Conservation (phyloP, 2,888 invertebrate genomes). For the Diogma glabrata region DNA sequence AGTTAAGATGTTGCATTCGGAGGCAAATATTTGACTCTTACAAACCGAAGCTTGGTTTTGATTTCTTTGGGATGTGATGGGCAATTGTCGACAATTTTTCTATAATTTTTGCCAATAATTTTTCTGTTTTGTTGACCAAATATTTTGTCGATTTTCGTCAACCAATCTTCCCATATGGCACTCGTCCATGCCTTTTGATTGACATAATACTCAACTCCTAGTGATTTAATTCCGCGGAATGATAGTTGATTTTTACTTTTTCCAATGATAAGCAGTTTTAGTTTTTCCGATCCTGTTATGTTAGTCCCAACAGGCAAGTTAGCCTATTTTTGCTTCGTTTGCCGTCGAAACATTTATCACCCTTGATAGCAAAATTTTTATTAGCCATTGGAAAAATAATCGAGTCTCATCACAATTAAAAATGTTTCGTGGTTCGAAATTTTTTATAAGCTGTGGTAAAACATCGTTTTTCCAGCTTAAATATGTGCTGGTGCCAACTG, state of each 20-base stretch:
- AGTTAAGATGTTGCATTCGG: conserved; percentile 20
- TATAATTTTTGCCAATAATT: conserved; percentile 20
- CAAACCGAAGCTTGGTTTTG: conserved; percentile 16
- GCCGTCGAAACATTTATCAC: conserved; percentile 20
- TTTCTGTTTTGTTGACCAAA: conserved; percentile 12
- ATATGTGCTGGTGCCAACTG: background rate
- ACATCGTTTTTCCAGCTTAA: background rate
- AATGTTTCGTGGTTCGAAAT: background rate
- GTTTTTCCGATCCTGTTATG: conserved; percentile 21
- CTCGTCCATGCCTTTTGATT: no score
- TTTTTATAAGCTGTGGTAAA: background rate
- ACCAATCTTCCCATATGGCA: no score
- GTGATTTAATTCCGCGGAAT: conserved; percentile 14
- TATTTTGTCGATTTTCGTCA: background rate
- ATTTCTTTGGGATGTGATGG: conserved; percentile 13
- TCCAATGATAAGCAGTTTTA: conserved; percentile 22
- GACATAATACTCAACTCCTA: no score
- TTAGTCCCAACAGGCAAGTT: conserved; percentile 22
- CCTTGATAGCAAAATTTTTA: conserved; percentile 9
- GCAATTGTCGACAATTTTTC: conserved; percentile 23
- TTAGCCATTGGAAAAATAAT: conserved; percentile 10
- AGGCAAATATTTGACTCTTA: conserved; percentile 22
- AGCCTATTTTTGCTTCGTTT: conserved; percentile 20
- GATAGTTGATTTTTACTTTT: conserved; percentile 21
- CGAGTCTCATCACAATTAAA: conserved; percentile 11